A percentile compares a stretch with the other conserved stretches of the same genome.
These are phyloP conservation scores for Xestia sexstrigata DNA, from an alignment of 2,888 invertebrate species.

Conservation along the genomic window DNA sequence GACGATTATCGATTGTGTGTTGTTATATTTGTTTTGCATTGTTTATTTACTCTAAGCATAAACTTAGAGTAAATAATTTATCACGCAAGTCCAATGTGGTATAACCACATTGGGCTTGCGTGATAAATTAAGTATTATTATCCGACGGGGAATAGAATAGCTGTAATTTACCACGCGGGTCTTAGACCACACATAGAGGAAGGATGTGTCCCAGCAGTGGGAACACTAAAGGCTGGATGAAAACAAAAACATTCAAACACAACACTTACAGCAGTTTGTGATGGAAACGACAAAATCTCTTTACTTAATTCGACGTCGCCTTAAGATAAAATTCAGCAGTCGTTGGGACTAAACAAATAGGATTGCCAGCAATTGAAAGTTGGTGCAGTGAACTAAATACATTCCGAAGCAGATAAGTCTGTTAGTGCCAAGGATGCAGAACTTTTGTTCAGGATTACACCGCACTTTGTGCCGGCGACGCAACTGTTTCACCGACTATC, in stretches of 20 bases:
- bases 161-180: not conserved
- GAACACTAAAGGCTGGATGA: not conserved
- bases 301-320: not conserved
- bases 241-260: not conserved
- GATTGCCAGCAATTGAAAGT: constrained; percentile 48
- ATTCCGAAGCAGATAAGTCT: constrained; percentile 35
- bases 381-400: constrained; percentile 39
- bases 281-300: not conserved
- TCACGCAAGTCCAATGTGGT: too few species aligned
- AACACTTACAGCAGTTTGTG: not conserved
- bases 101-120: not conserved
- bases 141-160: too few species aligned
- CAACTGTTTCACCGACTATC: constrained; percentile 5
- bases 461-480: constrained; percentile 9
- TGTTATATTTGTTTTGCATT: not conserved
- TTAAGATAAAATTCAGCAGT: constrained; percentile 15
- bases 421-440: constrained; percentile 26
- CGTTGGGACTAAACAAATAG: constrained; percentile 40
- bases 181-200: too few species aligned
- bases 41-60: not conserved
- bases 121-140: not conserved
- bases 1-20: constrained; percentile 26
- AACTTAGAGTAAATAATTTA: too few species aligned
- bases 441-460: constrained; percentile 28
- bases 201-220: not conserved